phyloP scores from a whole-genome alignment of 23 tunicate genomes.

The Trididemnum miniatum region DNA sequence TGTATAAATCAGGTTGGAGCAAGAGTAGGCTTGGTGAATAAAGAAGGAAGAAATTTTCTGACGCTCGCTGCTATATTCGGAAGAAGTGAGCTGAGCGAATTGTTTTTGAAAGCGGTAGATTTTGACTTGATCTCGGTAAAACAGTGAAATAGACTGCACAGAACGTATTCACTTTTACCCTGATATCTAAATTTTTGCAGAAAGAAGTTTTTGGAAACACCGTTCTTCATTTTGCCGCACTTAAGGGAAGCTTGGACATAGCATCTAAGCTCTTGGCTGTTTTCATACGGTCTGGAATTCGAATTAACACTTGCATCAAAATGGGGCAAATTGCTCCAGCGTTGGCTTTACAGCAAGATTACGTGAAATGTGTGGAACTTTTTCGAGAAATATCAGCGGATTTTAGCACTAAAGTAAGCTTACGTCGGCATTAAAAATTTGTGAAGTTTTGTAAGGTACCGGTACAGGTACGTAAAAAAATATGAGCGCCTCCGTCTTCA shows the following conservation, averaged over 20 bases:
- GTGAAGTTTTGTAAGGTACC: no score
- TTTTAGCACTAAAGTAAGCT: slow-evolving; percentile 31
- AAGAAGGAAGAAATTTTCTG: slow-evolving; percentile 54
- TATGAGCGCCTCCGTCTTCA: no score
- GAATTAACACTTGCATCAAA: slow-evolving; percentile 13
- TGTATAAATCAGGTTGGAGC: slow-evolving; percentile 83
- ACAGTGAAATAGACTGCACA: no score
- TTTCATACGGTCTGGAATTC: not conserved
- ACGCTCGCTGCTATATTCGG: slow-evolving; percentile 51
- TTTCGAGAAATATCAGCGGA: not conserved
- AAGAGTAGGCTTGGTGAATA: slow-evolving; percentile 54
- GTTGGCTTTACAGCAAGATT: slow-evolving; percentile 11
- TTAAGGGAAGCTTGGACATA: slow-evolving; percentile 20
- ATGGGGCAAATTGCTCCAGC: slow-evolving; percentile 34
- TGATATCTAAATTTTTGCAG: no score
- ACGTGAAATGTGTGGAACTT: slow-evolving; percentile 9
- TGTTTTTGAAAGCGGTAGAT: slow-evolving; percentile 63
- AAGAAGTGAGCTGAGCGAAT: slow-evolving; percentile 34
- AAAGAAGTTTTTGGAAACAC: slow-evolving; percentile 55
- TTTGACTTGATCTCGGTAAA: slow-evolving; percentile 58
- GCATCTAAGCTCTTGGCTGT: slow-evolving; percentile 4
- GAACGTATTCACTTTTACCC: no score
- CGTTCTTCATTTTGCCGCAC: slow-evolving; percentile 55
- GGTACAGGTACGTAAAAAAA: no score
- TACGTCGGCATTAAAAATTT: no score